phyloP scores from a whole-genome alignment of 2,888 invertebrate species.

The Itoplectis maculator region DNA sequence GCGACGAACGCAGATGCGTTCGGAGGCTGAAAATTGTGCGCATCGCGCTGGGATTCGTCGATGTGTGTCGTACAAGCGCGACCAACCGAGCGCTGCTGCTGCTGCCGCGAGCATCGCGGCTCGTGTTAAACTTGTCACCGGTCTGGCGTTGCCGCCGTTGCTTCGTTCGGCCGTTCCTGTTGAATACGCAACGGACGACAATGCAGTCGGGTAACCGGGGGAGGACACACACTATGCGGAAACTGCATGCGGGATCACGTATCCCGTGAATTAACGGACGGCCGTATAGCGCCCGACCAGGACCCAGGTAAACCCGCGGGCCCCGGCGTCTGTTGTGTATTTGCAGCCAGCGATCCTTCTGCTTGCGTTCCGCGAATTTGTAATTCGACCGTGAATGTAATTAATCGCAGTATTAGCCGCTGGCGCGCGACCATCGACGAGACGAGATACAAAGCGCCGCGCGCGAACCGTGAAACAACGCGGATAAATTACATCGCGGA shows the following conservation, averaged over 20 bases:
- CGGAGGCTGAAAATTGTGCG: constrained; percentile 10
- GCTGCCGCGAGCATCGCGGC: no score
- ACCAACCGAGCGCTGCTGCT: background rate
- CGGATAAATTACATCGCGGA: no score
- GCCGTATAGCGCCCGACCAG: no score
- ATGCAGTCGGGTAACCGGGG: background rate
- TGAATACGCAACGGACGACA: constrained; percentile 6
- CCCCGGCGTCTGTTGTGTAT: constrained; percentile 4
- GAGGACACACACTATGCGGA: background rate
- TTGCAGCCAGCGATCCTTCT: background rate
- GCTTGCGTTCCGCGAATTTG: constrained; percentile 4
- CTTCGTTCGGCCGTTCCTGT: background rate
- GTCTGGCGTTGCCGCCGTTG: background rate
- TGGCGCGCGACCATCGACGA: background rate
- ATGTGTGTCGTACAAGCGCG: background rate
- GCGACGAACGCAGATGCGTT: background rate
- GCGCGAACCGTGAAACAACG: background rate
- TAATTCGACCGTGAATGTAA: constrained; percentile 14
- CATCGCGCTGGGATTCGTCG: background rate
- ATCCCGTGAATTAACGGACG: constrained; percentile 9
- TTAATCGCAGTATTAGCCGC: background rate
- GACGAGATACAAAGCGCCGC: background rate
- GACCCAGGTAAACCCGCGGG: background rate
- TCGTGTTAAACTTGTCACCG: constrained; percentile 17
- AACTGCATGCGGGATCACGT: constrained; percentile 20